These are phyloP conservation scores for Formica exsecta DNA, from an alignment of 1,140 invertebrate genomes.

Conservation along the genomic window DNA sequence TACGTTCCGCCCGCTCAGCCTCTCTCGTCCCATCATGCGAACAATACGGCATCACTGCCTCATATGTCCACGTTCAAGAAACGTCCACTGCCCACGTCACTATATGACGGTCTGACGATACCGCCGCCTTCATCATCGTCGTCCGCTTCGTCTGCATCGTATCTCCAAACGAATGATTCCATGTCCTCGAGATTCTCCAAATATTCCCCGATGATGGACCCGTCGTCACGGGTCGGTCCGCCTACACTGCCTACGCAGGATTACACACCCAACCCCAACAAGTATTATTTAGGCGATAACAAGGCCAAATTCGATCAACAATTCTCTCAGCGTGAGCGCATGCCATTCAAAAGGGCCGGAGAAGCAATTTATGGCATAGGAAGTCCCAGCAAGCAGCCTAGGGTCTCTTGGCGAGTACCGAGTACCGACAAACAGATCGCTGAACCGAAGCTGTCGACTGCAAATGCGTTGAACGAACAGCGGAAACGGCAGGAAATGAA, in stretches of 20 bases:
- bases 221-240: constrained; percentile 56
- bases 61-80: constrained; percentile 85
- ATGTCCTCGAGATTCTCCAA: constrained; percentile 71
- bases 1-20: constrained; percentile 70
- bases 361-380: constrained; percentile 76
- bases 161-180: constrained; percentile 75
- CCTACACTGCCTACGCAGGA: constrained; percentile 73
- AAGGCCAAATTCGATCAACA: constrained; percentile 63
- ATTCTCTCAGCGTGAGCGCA: constrained; percentile 61
- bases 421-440: constrained; percentile 87
- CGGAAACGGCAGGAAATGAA: constrained; percentile 81
- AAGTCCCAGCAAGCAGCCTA: constrained; percentile 85
- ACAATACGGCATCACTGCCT: constrained; percentile 75
- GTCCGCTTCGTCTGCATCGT: constrained; percentile 64
- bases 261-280: constrained; percentile 77
- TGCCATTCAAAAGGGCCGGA: constrained; percentile 80
- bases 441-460: constrained; percentile 85
- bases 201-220: constrained; percentile 69
- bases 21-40: constrained; percentile 68
- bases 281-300: constrained; percentile 78
- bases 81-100: constrained; percentile 79
- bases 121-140: constrained; percentile 65
- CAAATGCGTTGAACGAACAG: constrained; percentile 75
- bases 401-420: constrained; percentile 86
- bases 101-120: constrained; percentile 70